A percentile compares a stretch with the other conserved stretches of the same genome.
Evolutionary conservation across 2,797 vertebrate species (phyloP).

Genomic region (Tenualosa thibaudeaui): DNA sequence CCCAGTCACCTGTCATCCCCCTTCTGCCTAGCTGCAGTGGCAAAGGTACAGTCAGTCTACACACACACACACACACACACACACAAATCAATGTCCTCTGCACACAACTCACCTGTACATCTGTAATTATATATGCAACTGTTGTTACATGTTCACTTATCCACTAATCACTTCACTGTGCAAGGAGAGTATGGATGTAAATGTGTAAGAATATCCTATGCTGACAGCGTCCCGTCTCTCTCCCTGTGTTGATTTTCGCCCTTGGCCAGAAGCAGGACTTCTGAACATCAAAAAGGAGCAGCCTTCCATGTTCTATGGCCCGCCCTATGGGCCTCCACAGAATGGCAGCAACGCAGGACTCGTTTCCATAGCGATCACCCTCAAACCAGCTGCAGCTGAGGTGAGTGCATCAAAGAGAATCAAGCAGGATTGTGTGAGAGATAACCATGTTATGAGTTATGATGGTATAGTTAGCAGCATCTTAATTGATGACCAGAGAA

Average conservation of each 20-base stretch:
- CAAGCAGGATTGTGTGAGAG: not conserved
- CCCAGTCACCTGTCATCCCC: conserved; percentile 91
- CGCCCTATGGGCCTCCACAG: conserved; percentile 80
- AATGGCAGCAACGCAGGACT: conserved; percentile 89
- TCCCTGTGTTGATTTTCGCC: not conserved
- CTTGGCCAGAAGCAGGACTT: conserved; percentile 76
- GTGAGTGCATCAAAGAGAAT: conserved; percentile 65
- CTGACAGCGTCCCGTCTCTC: not conserved
- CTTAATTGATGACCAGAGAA: too few relatives aligned
- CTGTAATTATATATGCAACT: too few relatives aligned
- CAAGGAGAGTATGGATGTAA: not conserved
- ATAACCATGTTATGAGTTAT: too few relatives aligned
- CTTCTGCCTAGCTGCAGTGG: conserved; percentile 89
- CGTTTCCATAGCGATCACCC: conserved; percentile 96
- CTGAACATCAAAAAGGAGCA: conserved; percentile 91
- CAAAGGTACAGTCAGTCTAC: conserved; percentile 76
- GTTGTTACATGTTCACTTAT: too few relatives aligned
- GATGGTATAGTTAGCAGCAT: too few relatives aligned
- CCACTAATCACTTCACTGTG: not conserved
- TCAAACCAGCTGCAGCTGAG: conserved; percentile 95
- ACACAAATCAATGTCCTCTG: not conserved
- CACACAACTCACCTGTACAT: too few relatives aligned
- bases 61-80: not conserved
- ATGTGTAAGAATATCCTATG: not conserved
- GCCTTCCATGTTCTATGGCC: conserved; percentile 80